Evolutionary conservation across 1,140 invertebrate genomes (phyloP), one percentile per base, ranked within the genome.

Genomic region (Phocides pigmalion): DNA sequence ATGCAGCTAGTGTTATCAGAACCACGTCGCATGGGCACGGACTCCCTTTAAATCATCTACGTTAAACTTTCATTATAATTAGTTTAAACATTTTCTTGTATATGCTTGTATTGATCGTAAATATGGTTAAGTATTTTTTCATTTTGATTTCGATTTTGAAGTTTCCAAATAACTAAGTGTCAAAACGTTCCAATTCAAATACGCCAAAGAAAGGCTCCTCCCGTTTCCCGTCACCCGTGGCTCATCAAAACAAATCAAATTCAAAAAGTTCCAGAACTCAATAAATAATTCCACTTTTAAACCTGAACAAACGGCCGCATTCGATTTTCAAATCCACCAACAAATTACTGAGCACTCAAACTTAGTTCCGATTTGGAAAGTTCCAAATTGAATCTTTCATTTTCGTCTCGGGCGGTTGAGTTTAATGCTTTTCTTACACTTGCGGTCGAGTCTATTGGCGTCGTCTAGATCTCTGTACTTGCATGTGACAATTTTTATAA

Each of bases 331-430:
- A 59, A 59, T 59, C 56, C 56, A 47, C 56, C 56, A 59, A 59
- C 56, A 59, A 59, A 59, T 59, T 59, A 59, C 56, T 20, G 56
- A 59, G 54, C 42, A 59, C 54, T 59, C 54, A 59, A 59, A 59
- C 54, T 59, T 35, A 47, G 54, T 44, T 59, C 46, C 54, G 42
- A 47, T 59, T 59, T 59, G 54, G 6, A 47, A 46, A 59, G 54
- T 59, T 59, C 42, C 25, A 46, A 59, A 59, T 59, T 47, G 54
- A 59, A 47, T 59, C 54, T 59, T 47, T 59, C 42, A 59, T 59
- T 59, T 59, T 59, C 41, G 41, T 32, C 54, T 58, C 22, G 41
- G 15, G n/a, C 41, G 42, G 41, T 59, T 59, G 42, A 59, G 22
- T 46, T 46, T 46, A 28, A 46, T 44, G 25, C 41, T 35, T 59